phyloP scores from a whole-genome alignment of 2,113 vertebrate genomes.

The Balaenoptera acutorostrata region DNA sequence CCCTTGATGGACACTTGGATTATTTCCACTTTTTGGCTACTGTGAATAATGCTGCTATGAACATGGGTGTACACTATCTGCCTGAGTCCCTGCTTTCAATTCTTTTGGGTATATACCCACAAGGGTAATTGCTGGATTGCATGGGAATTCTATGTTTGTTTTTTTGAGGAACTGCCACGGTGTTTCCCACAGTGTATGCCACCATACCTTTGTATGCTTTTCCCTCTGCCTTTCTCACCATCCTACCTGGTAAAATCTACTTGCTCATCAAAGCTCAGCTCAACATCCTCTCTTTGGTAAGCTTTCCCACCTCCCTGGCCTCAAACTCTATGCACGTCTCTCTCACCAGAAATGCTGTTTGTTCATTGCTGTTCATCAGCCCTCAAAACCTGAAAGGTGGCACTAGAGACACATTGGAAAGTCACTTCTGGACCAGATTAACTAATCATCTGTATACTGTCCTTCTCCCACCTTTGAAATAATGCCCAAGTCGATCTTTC shows the following conservation, averaged over 20 bases:
- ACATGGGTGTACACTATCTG: rapidly evolving
- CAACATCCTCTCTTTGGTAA: too few relatives aligned
- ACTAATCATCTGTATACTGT: rapidly evolving
- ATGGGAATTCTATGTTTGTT: rapidly evolving
- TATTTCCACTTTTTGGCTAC: background rate
- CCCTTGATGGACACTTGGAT: too few relatives aligned
- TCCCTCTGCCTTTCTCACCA: background rate
- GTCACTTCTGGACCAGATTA: background rate
- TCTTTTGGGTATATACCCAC: background rate
- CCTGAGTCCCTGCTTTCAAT: rapidly evolving
- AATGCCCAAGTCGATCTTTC: background rate
- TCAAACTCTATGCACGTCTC: rapidly evolving
- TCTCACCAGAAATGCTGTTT: background rate
- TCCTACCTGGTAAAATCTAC: background rate
- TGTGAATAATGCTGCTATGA: background rate
- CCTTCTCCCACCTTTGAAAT: background rate
- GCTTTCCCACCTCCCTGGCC: background rate
- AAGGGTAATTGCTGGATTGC: rapidly evolving
- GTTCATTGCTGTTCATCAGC: background rate
- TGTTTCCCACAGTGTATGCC: rapidly evolving
- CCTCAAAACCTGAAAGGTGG: background rate
- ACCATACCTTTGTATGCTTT: rapidly evolving
- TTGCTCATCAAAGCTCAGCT: background rate
- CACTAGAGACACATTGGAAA: background rate
- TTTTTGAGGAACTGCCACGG: background rate